Base-by-base conservation (phyloP, 2,888 invertebrate species). In the Hypsopygia costalis region DNA sequence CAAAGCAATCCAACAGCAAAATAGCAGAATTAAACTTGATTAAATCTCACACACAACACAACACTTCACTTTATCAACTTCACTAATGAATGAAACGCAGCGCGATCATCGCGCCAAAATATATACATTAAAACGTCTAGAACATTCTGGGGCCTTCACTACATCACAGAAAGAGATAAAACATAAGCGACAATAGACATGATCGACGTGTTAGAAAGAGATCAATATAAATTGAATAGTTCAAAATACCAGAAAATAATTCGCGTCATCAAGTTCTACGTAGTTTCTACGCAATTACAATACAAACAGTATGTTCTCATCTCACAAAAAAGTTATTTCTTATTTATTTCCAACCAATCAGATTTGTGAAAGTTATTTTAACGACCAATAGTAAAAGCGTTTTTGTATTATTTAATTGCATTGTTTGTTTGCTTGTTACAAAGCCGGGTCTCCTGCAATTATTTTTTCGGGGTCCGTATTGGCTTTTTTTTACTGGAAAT, bases 101-200 rank as follows among this genome's bases (percentile, higher is more conserved):
- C 85, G 86, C 81, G 73, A 73, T 68, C 72, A 85, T 88, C 81
- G 83, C 85, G 80, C 82, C 88, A 90, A 90, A 91, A 90, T 91
- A 91, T 90, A 91, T 91, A 90, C 87, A 89, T 76, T 89, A 90
- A 90, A 90, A 89, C 85, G 89, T 92, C 92, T 90, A 90, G 92
- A 92, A 92, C 90, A 88, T 92, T 92, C 92, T 89, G 79, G 91
- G 91, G 89, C 85, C 87, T 88, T 88, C 86, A 78, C 67, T 63
- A 62, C 49, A 35, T 43, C 69, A 39, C 40, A 37, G 58, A 81
- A 55, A 46, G 78, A 73, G 82, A 80, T 44, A 71, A 63, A 83
- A 59, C 8, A 66, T 42, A 40, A 41, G 25, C 34, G 30, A 20
- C 5, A n/a, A 21, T 37, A 11, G 0, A 3, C 3, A 1, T 10